These are phyloP conservation scores for Tachypleus tridentatus DNA, from an alignment of 1,140 invertebrate genomes.

Conservation along the genomic window DNA sequence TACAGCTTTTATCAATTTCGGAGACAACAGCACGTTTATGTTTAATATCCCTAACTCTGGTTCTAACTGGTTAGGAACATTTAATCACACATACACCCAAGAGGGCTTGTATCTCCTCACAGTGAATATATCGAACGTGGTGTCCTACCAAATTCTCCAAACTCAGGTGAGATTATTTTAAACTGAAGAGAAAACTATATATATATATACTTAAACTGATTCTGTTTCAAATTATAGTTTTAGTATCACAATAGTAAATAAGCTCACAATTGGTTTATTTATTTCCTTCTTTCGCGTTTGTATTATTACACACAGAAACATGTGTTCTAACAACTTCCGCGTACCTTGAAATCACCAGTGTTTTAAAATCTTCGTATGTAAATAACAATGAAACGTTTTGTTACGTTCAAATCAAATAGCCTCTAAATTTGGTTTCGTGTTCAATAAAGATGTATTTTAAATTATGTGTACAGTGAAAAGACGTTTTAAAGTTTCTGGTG, in stretches of 20 bases:
- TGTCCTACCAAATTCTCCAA: slow-evolving; percentile 20
- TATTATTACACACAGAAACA: background rate
- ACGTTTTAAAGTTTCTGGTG: too few relatives aligned
- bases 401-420: too few relatives aligned
- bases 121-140: slow-evolving; percentile 24
- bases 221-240: background rate
- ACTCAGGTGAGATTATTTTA: slow-evolving; percentile 18
- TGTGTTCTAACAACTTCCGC: background rate
- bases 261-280: background rate
- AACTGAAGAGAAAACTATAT: background rate
- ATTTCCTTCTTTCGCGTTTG: background rate
- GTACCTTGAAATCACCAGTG: background rate
- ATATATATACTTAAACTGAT: background rate
- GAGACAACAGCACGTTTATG: slow-evolving; percentile 21
- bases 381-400: too few relatives aligned
- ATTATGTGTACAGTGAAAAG: too few relatives aligned
- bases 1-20: slow-evolving; percentile 23
- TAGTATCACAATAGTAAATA: too few relatives aligned
- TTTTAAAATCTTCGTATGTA: too few relatives aligned
- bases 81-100: slow-evolving; percentile 24
- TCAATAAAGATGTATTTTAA: too few relatives aligned
- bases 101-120: slow-evolving; percentile 23
- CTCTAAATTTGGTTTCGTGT: too few relatives aligned
- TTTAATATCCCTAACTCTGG: slow-evolving; percentile 25
- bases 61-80: slow-evolving; percentile 16